A percentile compares a stretch with the other conserved stretches of the same genome.
Evolutionary conservation across 2,113 vertebrate genomes (phyloP).

Genomic region (Fregata magnificens): DNA sequence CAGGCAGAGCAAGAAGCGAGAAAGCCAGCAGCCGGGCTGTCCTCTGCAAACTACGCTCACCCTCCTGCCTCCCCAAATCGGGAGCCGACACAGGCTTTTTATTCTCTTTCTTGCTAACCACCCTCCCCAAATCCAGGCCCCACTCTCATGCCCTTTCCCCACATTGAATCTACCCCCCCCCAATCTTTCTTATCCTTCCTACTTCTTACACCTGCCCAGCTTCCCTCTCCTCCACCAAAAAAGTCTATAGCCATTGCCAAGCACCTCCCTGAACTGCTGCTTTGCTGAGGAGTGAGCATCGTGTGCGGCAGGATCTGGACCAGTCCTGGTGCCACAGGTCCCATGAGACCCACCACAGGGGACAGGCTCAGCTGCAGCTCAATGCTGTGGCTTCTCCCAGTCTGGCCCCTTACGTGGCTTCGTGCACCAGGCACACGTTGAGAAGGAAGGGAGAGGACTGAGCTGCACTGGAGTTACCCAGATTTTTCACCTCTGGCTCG

Average conservation of each 20-base stretch:
- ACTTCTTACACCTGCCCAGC: not conserved
- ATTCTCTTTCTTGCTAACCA: not conserved
- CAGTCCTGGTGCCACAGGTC: not conserved
- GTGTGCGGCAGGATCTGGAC: not conserved
- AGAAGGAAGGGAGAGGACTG: not conserved
- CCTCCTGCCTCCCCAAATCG: not conserved
- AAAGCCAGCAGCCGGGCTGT: not conserved
- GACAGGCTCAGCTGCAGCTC: not conserved
- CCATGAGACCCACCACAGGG: not conserved
- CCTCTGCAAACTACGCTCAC: not conserved
- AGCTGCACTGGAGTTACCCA: not conserved
- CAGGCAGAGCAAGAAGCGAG: not conserved
- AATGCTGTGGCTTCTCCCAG: not conserved
- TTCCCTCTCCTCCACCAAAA: not conserved
- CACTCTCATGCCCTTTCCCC: not conserved
- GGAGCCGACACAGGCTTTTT: not conserved
- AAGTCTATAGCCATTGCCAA: not conserved
- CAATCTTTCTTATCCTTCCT: not conserved
- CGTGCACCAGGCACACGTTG: not conserved
- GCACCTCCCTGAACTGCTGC: not conserved
- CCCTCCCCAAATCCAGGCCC: not conserved
- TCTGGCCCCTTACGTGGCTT: not conserved
- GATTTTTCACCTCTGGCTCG: not conserved
- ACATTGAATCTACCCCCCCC: not conserved
- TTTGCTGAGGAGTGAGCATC: not conserved